Evolutionary conservation across 2,888 invertebrate genomes (phyloP).

Genomic region (Siphlonurus alternatus): DNA sequence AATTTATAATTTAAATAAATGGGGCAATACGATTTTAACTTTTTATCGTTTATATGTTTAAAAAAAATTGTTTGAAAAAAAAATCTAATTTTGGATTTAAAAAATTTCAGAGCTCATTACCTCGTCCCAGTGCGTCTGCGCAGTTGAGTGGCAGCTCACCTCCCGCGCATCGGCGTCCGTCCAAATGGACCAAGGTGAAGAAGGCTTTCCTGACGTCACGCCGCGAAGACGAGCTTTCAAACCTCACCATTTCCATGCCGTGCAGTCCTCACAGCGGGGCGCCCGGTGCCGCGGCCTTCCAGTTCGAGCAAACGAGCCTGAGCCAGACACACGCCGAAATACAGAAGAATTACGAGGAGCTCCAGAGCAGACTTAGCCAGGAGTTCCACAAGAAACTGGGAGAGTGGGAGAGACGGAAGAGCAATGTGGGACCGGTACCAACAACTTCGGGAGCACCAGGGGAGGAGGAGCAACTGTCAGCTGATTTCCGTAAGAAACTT

Average conservation of each 20-base stretch:
- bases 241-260: conserved; percentile 35
- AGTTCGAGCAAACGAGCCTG: not conserved
- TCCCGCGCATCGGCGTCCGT: conserved; percentile 32
- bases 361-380: conserved; percentile 52
- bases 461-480: conserved; percentile 32
- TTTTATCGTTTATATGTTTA: too few species aligned
- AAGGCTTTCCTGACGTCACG: conserved; percentile 44
- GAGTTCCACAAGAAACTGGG: conserved; percentile 57
- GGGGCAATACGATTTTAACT: too few species aligned
- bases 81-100: too few species aligned
- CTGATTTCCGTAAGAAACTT: conserved; percentile 67
- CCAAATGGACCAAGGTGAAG: conserved; percentile 59
- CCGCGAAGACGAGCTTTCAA: conserved; percentile 9
- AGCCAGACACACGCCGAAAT: conserved; percentile 41
- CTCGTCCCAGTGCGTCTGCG: not conserved
- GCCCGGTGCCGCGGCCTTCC: not conserved
- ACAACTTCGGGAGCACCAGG: conserved; percentile 10
- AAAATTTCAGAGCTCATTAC: not conserved
- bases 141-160: conserved; percentile 19
- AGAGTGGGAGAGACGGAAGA: conserved; percentile 37
- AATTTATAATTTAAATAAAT: too few species aligned
- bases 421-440: conserved; percentile 20
- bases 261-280: conserved; percentile 33
- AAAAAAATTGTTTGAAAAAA: too few species aligned
- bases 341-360: conserved; percentile 47